These are phyloP conservation scores for Spilarctia lutea DNA, from an alignment of 2,888 invertebrate genomes.

Conservation along the genomic window DNA sequence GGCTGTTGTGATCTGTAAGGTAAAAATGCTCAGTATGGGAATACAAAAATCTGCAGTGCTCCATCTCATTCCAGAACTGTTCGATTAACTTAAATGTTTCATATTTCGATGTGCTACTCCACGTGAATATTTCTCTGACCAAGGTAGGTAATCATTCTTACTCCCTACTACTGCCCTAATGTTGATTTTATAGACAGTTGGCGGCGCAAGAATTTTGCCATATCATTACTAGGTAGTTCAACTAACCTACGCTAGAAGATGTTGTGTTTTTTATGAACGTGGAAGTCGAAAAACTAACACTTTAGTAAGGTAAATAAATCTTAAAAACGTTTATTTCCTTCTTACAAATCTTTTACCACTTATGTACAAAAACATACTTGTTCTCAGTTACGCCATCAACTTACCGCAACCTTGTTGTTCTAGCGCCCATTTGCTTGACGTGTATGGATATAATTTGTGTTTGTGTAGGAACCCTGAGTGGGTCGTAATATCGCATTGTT, in stretches of 20 bases:
- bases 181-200: neutral
- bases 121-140: neutral
- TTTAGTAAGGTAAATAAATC: neutral
- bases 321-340: neutral
- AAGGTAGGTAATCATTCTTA: neutral
- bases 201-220: neutral
- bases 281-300: neutral
- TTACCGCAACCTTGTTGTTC: slow-evolving; percentile 74
- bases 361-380: slow-evolving; percentile 51
- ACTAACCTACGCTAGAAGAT: neutral
- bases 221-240: neutral
- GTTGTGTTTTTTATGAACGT: neutral
- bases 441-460: slow-evolving; percentile 76
- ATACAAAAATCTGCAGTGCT: neutral
- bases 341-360: neutral
- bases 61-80: neutral
- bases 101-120: neutral
- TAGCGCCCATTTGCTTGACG: slow-evolving; percentile 73
- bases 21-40: neutral
- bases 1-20: neutral
- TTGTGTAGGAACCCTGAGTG: slow-evolving; percentile 74
- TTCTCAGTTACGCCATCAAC: slow-evolving; percentile 66
- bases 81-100: neutral
- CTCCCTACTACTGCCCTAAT: neutral
- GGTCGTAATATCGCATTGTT: slow-evolving; percentile 79